Evolutionary conservation across 2,113 vertebrate species (phyloP).

Genomic region (Chaenogobius annularis): DNA sequence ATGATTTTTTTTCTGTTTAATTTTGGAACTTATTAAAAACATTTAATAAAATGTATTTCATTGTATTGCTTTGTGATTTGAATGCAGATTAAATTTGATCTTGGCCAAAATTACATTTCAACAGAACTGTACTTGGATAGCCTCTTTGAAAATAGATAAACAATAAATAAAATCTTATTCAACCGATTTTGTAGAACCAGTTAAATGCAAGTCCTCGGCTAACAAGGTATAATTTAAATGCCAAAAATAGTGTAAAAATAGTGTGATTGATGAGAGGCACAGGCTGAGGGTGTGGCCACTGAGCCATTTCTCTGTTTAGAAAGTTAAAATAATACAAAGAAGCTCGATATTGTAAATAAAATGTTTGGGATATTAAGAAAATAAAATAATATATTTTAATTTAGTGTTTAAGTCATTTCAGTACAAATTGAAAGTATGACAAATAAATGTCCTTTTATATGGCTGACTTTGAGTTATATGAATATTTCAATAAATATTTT

Average conservation of each 20-base stretch:
- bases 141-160: not conserved
- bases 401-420: not conserved
- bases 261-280: no score
- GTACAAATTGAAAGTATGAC: no score
- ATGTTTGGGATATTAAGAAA: not conserved
- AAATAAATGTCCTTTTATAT: not conserved
- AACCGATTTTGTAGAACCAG: not conserved
- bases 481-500: not conserved
- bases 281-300: no score
- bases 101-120: not conserved
- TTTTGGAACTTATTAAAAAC: constrained; percentile 10
- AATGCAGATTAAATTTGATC: not conserved
- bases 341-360: not conserved
- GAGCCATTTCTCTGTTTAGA: no score
- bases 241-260: no score
- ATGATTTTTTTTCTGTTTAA: constrained; percentile 30
- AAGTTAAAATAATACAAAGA: not conserved
- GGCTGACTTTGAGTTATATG: not conserved
- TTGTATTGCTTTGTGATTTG: not conserved
- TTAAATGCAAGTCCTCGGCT: no score
- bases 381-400: no score
- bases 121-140: no score
- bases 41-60: constrained; percentile 48
- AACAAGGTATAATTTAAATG: no score
- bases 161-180: not conserved